Base-by-base conservation (phyloP, 2,797 vertebrate species). In the Anabas testudineus region DNA sequence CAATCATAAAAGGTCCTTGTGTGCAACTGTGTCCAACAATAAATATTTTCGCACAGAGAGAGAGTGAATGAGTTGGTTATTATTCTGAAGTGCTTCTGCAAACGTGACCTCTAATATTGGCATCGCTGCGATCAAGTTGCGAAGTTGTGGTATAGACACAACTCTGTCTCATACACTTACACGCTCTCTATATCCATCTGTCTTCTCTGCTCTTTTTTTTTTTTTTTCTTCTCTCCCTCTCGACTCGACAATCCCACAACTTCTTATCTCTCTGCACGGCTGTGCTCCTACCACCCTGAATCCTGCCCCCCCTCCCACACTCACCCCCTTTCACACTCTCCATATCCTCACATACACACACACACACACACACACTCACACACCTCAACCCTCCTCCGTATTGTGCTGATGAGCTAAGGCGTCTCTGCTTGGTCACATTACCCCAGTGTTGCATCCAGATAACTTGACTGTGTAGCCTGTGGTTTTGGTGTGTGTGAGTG, bases 251-350 rank as follows among this genome's bases (percentile, higher is more conserved):
- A 90, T 91, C 88, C 91, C 88, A 90, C 90, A 92, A 80, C 78
- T 90, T 90, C 91, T 92, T 92, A 93, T 93, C 90, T 90, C 81
- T 84, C 58, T 71, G 79, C 82, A 83, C 90, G 85, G 88, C 90
- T 91, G 90, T 88, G 80, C 74, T 86, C 80, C 77, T 64, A 64
- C 70, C 76, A 76, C 84, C 76, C 74, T 30, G 15, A 67, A 59
- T 57, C 75, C 68, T 56, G 51, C 70, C 45, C 60, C 57, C 65
- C 28, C 78, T 55, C 78, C 65, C 56, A 46, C 19, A 66, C 64
- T 48, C 5, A 43, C 24, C 19, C 37, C 51, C 67, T 43, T 54
- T 43, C 53, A 30, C 58, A 51, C 42, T n/a, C n/a, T n/a, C n/a
- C 47, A 36, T 19, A 64, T 32, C 53, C 47, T 58, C 52, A 61